Base-by-base conservation (phyloP, 2,113 vertebrate species). In the Chascanopsetta lugubris region DNA sequence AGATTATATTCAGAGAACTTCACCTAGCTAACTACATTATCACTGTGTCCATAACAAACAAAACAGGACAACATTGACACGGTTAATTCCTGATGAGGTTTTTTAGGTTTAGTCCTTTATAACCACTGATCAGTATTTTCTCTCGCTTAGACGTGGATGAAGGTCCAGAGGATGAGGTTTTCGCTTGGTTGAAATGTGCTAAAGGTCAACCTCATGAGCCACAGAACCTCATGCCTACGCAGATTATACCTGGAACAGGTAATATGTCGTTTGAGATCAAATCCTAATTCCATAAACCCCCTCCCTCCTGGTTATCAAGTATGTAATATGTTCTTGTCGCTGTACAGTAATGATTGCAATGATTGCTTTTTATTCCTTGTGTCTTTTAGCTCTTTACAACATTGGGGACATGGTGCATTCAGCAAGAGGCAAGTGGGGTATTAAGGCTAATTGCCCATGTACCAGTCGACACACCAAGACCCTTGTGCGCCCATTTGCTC, bases 191-290 rank as follows among this genome's bases (percentile, higher is more conserved):
- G 68, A 99, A 99, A 64, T 99, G 97, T 92, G 97, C 96, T 26
- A 99, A 99, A 87, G 97, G 97, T 25, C 97, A 99, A 72, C 94
- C 96, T 57, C 97, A 99, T 34, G 97, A 99, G 84, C 97, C 97
- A 69, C 96, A 98, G 85, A 99, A 97, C 87, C 95, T 99, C 70
- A 99, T 99, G 97, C 97, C 97, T 5, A 99, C 97, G 8, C 97
- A 99, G 89, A 99, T 99, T 78, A 99, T 99, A 86, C 97, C 97
- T 74, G 96, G 97, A 61, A 95, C 96, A 93, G 97, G 97, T 99
- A 92, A 92, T 15, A 1, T 22, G 0, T 11, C 46, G 7, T 8
- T 26, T 22, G 27, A 32, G 2, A 50, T 25, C 22, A 4, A 43
- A 45, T 47, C 12, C 21, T 13, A 21, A 18, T 29, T 32, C 0